A percentile compares a stretch with the other conserved stretches of the same genome.
These are phyloP conservation scores for Cyanoliseus patagonus DNA, from an alignment of 2,113 vertebrate genomes.

Conservation along the genomic window DNA sequence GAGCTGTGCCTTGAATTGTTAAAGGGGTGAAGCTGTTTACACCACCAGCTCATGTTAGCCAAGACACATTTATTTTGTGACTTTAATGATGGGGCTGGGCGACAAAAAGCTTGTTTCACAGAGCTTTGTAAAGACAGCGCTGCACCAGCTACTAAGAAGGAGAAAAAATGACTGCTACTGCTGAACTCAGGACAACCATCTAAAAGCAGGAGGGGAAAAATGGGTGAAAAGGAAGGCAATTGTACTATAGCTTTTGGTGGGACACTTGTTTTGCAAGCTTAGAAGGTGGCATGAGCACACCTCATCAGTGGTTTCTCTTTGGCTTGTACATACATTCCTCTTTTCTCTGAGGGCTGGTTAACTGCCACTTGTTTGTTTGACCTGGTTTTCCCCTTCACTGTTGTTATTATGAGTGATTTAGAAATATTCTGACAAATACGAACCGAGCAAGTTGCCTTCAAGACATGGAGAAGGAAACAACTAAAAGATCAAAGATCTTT, in stretches of 20 bases:
- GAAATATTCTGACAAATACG: not conserved
- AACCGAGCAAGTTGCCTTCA: slow-evolving; percentile 1
- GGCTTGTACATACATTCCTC: not conserved
- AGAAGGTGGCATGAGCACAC: not conserved
- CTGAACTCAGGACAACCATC: too few relatives aligned
- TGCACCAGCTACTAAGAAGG: too few relatives aligned
- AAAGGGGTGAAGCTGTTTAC: slow-evolving; percentile 15
- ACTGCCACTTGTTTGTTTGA: not conserved
- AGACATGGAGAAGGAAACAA: not conserved
- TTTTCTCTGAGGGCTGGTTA: not conserved
- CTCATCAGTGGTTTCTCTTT: not conserved
- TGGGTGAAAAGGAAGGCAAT: not conserved
- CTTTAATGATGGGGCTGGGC: not conserved
- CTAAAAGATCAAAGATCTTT: slow-evolving; percentile 14
- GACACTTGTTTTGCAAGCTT: not conserved
- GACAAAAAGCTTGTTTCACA: not conserved
- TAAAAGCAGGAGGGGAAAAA: not conserved
- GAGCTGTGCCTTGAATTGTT: slow-evolving; percentile 36
- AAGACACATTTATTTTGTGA: not conserved
- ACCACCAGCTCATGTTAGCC: not conserved
- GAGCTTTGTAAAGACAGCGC: not conserved
- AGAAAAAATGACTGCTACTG: too few relatives aligned
- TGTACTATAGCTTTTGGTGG: not conserved
- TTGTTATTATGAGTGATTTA: not conserved
- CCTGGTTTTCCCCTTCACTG: not conserved